phyloP scores from a whole-genome alignment of 2,113 vertebrate genomes.

The Damaliscus lunatus region DNA sequence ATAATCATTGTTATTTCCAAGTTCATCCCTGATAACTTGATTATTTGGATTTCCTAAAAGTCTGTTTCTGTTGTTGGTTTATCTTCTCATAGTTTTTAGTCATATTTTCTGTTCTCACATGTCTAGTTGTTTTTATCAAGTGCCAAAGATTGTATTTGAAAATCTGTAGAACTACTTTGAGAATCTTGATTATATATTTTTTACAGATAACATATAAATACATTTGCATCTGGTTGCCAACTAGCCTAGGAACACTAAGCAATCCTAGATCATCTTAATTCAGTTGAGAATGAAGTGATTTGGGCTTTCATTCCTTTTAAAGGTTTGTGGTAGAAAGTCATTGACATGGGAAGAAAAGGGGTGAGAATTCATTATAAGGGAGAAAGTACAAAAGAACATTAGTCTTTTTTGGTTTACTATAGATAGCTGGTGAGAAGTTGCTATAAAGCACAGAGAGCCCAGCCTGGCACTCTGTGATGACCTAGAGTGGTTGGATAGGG shows the following conservation, averaged over 20 bases:
- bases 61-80: neutral
- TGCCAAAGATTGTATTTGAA: neutral
- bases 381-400: neutral
- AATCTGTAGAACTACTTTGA: neutral
- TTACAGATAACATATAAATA: neutral
- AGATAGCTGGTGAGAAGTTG: neutral
- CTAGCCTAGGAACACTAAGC: neutral
- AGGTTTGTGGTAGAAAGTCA: too few species aligned
- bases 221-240: neutral
- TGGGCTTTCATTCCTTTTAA: neutral
- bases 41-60: neutral
- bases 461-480: neutral
- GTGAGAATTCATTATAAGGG: too few species aligned
- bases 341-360: too few species aligned
- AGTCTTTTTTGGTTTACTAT: neutral
- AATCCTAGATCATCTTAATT: neutral
- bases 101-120: neutral
- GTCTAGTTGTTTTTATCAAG: neutral
- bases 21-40: neutral
- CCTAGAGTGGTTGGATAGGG: neutral
- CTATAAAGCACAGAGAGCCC: neutral
- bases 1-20: neutral
- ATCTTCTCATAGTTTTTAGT: neutral
- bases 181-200: neutral
- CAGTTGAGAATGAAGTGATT: neutral